These are phyloP conservation scores for Otus sunia DNA, from an alignment of 2,113 vertebrate genomes.

Conservation along the genomic window DNA sequence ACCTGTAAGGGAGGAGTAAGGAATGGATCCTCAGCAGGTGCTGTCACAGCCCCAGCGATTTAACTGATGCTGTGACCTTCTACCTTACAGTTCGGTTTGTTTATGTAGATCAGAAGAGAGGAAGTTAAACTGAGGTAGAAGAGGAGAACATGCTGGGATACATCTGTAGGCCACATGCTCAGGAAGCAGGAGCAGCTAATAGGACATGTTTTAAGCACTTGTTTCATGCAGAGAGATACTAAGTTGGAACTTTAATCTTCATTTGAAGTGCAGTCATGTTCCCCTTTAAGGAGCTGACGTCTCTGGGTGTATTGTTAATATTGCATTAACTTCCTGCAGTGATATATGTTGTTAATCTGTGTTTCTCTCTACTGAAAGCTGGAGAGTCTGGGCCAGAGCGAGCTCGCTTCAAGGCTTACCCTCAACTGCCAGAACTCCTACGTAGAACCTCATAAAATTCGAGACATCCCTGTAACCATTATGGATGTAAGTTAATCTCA, in stretches of 20 bases:
- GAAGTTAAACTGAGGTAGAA: not conserved
- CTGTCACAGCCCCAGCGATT: not conserved
- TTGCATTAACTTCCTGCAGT: not conserved
- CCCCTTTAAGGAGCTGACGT: not conserved
- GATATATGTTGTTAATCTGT: not conserved
- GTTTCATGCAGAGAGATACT: not conserved
- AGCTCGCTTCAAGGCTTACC: constrained; percentile 93
- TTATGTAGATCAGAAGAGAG: not conserved
- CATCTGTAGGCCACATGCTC: not conserved
- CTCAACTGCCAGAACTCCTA: constrained; percentile 99
- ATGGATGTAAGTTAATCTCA: constrained; percentile 87
- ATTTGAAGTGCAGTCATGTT: not conserved
- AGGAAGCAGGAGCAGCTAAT: not conserved
- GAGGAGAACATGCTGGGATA: not conserved
- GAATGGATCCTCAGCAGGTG: not conserved
- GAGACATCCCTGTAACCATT: constrained; percentile 92
- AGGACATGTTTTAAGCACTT: not conserved
- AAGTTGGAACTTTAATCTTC: not conserved
- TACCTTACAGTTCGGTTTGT: not conserved
- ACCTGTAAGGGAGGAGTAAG: not conserved
- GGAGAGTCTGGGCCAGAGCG: constrained; percentile 93
- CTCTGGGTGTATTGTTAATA: not conserved
- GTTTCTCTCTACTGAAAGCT: constrained; percentile 75
- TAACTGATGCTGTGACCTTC: not conserved
- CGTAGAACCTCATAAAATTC: constrained; percentile 97